A percentile compares a stretch with the other conserved stretches of the same genome.
phyloP scores from a whole-genome alignment of 2,113 vertebrate genomes.

The Saccopteryx bilineata region DNA sequence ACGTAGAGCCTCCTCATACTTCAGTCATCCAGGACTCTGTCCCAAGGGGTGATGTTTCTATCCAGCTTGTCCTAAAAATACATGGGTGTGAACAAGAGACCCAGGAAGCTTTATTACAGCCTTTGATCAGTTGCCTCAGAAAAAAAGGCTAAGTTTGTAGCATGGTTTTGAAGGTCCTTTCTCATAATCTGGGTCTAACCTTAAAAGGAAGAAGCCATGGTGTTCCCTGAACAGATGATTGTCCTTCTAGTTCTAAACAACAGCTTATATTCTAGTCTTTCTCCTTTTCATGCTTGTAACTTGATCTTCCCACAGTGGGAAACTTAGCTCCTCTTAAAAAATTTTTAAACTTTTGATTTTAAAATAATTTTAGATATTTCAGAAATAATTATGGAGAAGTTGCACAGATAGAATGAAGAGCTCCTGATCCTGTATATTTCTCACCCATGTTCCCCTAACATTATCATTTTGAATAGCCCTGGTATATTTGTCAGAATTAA shows the following conservation, averaged over 20 bases:
- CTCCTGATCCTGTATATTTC: not conserved
- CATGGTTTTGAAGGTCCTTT: not conserved
- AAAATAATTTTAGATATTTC: slow-evolving; percentile 12
- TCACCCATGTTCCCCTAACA: not conserved
- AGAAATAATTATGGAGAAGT: not conserved
- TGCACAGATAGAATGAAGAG: not conserved
- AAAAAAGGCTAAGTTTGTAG: not conserved
- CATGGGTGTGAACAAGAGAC: not conserved
- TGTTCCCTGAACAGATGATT: not conserved
- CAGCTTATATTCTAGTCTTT: not conserved
- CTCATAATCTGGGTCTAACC: not conserved
- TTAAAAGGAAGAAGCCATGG: not conserved
- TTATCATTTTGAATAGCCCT: not conserved
- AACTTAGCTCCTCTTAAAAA: not conserved
- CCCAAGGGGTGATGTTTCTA: not conserved
- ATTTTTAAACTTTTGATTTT: not conserved
- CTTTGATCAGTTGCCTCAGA: not conserved
- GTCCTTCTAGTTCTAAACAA: not conserved
- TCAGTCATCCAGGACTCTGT: not conserved
- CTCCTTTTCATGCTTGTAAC: not conserved
- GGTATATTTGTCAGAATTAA: not conserved
- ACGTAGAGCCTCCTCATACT: too few relatives aligned
- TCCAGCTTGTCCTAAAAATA: not conserved
- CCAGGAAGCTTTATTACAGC: not conserved
- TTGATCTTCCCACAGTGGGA: not conserved